Percentiles rank a stretch among this genome's conserved stretches.
These are phyloP conservation scores for Oreortyx pictus DNA, from an alignment of 2,797 vertebrate genomes.

Conservation along the genomic window DNA sequence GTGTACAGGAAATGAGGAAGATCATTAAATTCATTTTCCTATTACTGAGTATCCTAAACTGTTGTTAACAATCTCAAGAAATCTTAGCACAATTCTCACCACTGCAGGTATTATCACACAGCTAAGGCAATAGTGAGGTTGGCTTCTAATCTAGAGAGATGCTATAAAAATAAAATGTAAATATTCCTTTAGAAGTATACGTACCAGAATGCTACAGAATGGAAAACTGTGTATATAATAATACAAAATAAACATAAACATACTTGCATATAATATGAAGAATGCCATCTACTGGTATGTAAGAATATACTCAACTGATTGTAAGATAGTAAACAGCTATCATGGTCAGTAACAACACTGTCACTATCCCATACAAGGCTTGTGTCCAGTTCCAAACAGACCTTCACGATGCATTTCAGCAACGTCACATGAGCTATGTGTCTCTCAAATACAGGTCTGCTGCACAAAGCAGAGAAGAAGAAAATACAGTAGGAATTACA, in stretches of 20 bases:
- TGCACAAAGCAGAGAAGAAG: not conserved
- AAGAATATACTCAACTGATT: not conserved
- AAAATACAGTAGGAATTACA: not conserved
- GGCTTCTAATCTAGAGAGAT: not conserved
- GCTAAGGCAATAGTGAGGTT: not conserved
- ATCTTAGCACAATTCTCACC: not conserved
- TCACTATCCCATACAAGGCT: not conserved
- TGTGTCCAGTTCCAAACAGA: not conserved
- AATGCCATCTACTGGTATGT: not conserved
- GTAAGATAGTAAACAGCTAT: not conserved
- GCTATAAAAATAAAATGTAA: not conserved
- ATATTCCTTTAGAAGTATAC: not conserved
- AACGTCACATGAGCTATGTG: not conserved
- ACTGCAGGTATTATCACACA: not conserved
- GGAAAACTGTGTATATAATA: not conserved
- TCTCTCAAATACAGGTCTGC: not conserved
- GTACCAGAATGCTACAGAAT: not conserved
- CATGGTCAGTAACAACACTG: not conserved
- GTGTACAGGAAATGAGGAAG: not conserved
- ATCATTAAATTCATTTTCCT: not conserved
- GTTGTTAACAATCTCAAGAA: not conserved
- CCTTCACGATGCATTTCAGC: not conserved
- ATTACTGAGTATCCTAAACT: not conserved
- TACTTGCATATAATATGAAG: not conserved
- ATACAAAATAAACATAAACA: not conserved